Evolutionary conservation across 2,113 vertebrate genomes (phyloP).

Genomic region (Chaetura pelagica): DNA sequence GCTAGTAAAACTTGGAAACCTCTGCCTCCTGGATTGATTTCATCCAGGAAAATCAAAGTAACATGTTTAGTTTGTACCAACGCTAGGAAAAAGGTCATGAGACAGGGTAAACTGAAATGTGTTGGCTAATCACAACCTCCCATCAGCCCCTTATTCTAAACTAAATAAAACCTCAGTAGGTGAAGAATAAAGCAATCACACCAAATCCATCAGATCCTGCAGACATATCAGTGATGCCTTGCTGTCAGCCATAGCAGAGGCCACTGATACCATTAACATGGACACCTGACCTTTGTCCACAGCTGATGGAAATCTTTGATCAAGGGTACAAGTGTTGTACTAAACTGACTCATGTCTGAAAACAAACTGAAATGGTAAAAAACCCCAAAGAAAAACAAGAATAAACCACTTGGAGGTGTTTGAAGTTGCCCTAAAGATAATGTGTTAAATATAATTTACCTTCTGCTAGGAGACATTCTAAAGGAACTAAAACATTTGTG

Average conservation of each 20-base stretch:
- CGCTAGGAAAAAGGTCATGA: neutral
- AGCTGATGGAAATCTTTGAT: slow-evolving; percentile 54
- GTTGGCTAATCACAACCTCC: slow-evolving; percentile 40
- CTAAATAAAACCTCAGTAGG: slow-evolving; percentile 50
- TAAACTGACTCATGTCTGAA: neutral
- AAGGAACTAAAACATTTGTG: neutral
- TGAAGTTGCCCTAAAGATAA: neutral
- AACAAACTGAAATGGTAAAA: neutral
- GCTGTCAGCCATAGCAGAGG: slow-evolving; percentile 23
- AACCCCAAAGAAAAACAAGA: rapidly evolving
- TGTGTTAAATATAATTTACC: neutral
- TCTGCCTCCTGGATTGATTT: neutral
- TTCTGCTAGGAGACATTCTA: neutral
- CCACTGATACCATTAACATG: neutral
- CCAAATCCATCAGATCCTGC: slow-evolving; percentile 56
- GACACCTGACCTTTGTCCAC: slow-evolving; percentile 49
- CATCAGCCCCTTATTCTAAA: slow-evolving; percentile 30
- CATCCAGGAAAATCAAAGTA: neutral
- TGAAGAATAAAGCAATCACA: slow-evolving; percentile 50
- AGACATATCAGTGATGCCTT: slow-evolving; percentile 11
- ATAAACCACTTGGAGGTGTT: neutral
- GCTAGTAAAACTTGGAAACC: neutral
- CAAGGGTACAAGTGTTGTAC: neutral
- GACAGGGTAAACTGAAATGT: slow-evolving; percentile 17
- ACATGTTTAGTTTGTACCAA: slow-evolving; percentile 19